Evolutionary conservation across 2,888 invertebrate species (phyloP).

Genomic region (Polydrusus cervinus): DNA sequence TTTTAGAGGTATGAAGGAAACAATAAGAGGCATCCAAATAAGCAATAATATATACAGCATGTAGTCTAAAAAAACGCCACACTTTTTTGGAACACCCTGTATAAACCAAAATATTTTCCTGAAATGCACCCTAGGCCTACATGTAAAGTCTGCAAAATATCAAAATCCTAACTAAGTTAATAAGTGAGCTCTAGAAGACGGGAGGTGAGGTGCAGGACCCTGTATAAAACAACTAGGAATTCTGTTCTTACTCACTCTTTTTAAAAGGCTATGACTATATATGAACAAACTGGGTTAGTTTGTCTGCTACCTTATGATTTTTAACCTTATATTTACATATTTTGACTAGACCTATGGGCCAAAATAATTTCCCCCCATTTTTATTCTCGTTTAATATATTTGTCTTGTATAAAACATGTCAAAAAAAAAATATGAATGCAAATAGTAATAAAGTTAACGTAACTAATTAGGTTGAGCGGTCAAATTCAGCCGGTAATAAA

Average conservation of each 20-base stretch:
- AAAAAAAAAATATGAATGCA: background rate
- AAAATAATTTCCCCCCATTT: background rate
- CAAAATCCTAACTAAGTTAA: too few species aligned
- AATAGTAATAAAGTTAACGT: slow-evolving; percentile 32
- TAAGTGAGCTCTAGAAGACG: too few species aligned
- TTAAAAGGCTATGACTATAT: too few species aligned
- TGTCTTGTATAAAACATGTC: slow-evolving; percentile 20
- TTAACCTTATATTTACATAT: slow-evolving; percentile 2
- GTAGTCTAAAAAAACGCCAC: too few species aligned
- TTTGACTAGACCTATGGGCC: slow-evolving; percentile 7
- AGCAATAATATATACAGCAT: too few species aligned
- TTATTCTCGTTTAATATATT: slow-evolving; percentile 15
- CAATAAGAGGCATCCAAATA: too few species aligned
- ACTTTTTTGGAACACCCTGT: too few species aligned
- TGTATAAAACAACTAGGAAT: background rate
- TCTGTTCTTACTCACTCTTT: background rate
- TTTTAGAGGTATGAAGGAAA: too few species aligned
- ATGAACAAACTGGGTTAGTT: background rate
- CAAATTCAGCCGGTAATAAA: slow-evolving; percentile 68
- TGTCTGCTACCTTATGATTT: background rate
- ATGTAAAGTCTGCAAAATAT: too few species aligned
- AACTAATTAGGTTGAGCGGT: slow-evolving; percentile 68
- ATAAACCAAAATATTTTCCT: too few species aligned
- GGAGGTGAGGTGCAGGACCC: too few species aligned
- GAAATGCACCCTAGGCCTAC: too few species aligned